Base-by-base conservation (phyloP, 2,888 invertebrate genomes). In the Lasioglossum zephyrum region DNA sequence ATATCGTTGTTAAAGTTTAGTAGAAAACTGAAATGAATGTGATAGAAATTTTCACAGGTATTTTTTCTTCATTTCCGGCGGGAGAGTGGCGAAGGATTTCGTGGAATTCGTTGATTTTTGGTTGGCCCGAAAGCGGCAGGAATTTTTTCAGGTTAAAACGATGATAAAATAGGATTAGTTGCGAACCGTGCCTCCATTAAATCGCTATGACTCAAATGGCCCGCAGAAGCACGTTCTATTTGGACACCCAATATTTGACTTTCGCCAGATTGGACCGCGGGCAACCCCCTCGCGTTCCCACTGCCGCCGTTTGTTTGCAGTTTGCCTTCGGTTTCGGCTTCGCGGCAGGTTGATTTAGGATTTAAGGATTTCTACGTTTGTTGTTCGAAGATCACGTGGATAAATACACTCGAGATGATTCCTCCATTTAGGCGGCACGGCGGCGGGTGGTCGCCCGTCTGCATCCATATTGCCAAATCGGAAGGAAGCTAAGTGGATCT, bases 331-430 rank as follows among this genome's bases (percentile, higher is more conserved):
- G 89, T 90, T 86, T 89, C 82, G 90, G 88, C 91, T 77, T 92
- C 85, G 81, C 88, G 88, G 89, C 92, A 92, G 91, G 95, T 94
- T 95, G 94, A 92, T 94, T 95, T 95, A 95, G 94, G 95, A 94
- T 94, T 94, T 93, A 93, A 93, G 93, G 94, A 94, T 94, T 94
- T 93, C 90, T 90, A 83, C 90, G 92, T 93, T 94, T 94, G 93
- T 94, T 94, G 92, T 94, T 93, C 90, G 88, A 93, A 92, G 93
- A 94, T 94, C 93, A 93, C 93, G 93, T 94, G 92, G 87, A 93
- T 90, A 94, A 94, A 94, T 92, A 94, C 89, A 91, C 92, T 92
- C 88, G 88, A 90, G 92, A 92, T 92, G 92, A 93, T 93, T 93
- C 91, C 90, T 91, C 90, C 89, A 92, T 93, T 92, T 92, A 90